Base-by-base conservation (phyloP, 2,113 vertebrate species). In the Tachysurus vachellii region DNA sequence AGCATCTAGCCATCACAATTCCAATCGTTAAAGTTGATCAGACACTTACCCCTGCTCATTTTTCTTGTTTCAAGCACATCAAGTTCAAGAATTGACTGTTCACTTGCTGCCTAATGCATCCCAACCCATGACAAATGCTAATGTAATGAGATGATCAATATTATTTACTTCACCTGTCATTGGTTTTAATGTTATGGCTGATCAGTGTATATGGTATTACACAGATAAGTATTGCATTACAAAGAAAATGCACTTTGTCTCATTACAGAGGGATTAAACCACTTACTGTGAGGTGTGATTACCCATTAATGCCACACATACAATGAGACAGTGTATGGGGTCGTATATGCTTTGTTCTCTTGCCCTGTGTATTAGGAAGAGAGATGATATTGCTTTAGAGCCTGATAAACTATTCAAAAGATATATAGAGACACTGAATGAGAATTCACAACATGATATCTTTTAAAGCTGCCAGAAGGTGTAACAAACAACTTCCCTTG, bases 401-500 rank as follows among this genome's bases (percentile, higher is more conserved):
- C 47, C 42, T 79, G 81, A 84, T 83, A 87, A 66, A 75, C 28
- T 61, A 57, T 64, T 53, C 12, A 62, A 83, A 42, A 66, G 13
- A 68, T 23, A 56, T 44, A 68, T 79, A 68, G 57, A 17, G 44
- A 83, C 16, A 76, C 71, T 83, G 71, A 83, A 57, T 47, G 76
- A 79, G 23, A 87, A 62, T 75, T 82, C 80, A 87, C 47, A 64
- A 66, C 47, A 50, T 66, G 71, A 79, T 87, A 28, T 57, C 23
- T 77, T 73, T 83, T 66, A 87, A 77, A 83, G 16, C 68, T 62
- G 79, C 16, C 80, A 75, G 79, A 61, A 66, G 80, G 66, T 81
- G 42, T 31, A 36, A 62, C n/a, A 86, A 70, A 86, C 62, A 82
- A 82, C 42, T 68, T 75, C 62, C 61, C 54, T 13, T 57, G 79